These are phyloP conservation scores for Paratilapia polleni DNA, from an alignment of 2,113 vertebrate species.

Conservation along the genomic window DNA sequence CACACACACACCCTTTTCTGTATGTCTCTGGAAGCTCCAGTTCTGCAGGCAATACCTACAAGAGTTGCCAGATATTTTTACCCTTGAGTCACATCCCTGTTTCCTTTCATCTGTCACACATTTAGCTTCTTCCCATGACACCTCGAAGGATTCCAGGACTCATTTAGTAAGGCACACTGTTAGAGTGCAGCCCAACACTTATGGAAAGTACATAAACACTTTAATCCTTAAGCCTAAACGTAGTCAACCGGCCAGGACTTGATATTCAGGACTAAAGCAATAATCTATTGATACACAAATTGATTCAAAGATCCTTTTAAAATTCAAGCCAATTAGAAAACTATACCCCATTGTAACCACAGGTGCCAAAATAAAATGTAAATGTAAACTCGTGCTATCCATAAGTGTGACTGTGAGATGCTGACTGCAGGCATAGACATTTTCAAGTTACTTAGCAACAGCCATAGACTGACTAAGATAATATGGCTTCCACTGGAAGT, in stretches of 20 bases:
- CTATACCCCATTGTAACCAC: not conserved
- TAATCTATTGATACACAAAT: not conserved
- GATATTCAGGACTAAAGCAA: not conserved
- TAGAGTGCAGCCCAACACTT: not conserved
- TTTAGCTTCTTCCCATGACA: not conserved
- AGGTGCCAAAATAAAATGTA: constrained; percentile 26
- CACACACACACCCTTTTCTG: not conserved
- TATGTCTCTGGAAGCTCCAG: constrained; percentile 8
- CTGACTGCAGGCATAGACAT: constrained; percentile 47
- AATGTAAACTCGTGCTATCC: constrained; percentile 9
- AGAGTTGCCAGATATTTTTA: constrained; percentile 8
- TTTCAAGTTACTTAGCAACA: constrained; percentile 67
- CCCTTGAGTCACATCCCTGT: not conserved
- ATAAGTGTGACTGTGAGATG: constrained; percentile 29
- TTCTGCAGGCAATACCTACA: not conserved
- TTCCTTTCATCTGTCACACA: not conserved
- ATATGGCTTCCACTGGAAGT: constrained; percentile 24
- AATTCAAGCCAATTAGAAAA: not conserved
- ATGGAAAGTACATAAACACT: not conserved
- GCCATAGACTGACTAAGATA: constrained; percentile 20
- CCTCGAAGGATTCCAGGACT: not conserved
- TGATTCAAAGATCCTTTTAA: not conserved
- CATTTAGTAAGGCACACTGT: not conserved
- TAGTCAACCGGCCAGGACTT: not conserved
- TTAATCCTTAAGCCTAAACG: not conserved